These are phyloP conservation scores for Ophiodon elongatus DNA, from an alignment of 2,113 vertebrate genomes.

Conservation along the genomic window DNA sequence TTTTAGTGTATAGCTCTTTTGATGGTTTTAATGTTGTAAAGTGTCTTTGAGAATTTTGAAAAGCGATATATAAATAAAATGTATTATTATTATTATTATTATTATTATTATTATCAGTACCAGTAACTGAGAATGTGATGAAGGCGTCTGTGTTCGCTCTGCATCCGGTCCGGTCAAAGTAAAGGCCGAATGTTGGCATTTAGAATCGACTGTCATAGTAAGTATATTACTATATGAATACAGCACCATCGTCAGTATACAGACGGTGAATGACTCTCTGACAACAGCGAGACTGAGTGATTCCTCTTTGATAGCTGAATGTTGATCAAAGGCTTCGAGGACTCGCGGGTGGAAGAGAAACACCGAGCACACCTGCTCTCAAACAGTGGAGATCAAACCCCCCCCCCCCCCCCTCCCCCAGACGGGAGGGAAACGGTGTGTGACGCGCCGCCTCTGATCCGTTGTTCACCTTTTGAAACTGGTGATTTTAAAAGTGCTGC, in stretches of 20 bases:
- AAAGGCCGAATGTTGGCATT: background rate
- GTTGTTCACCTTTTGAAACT: conserved; percentile 16
- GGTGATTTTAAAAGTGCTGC: background rate
- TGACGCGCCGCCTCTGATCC: background rate
- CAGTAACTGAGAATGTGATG: background rate
- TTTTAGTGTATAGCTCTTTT: too few species aligned
- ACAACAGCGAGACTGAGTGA: background rate
- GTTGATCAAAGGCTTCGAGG: background rate
- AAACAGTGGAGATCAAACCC: conserved; percentile 5
- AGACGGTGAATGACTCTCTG: background rate
- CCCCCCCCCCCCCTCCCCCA: background rate
- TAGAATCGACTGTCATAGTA: too few species aligned
- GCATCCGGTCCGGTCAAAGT: background rate
- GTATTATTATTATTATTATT: too few species aligned
- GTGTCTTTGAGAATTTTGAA: too few species aligned
- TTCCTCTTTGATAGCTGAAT: background rate
- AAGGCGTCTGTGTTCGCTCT: background rate
- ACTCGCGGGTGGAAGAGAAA: background rate
- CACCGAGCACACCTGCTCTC: conserved; percentile 2
- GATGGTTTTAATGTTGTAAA: too few species aligned
- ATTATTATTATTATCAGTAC: too few species aligned
- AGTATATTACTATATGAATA: too few species aligned
- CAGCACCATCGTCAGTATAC: too few species aligned
- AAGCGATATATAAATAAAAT: too few species aligned
- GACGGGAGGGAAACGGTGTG: conserved; percentile 11